Base-by-base conservation (phyloP, 2,797 vertebrate species). In the Ara ararauna region DNA sequence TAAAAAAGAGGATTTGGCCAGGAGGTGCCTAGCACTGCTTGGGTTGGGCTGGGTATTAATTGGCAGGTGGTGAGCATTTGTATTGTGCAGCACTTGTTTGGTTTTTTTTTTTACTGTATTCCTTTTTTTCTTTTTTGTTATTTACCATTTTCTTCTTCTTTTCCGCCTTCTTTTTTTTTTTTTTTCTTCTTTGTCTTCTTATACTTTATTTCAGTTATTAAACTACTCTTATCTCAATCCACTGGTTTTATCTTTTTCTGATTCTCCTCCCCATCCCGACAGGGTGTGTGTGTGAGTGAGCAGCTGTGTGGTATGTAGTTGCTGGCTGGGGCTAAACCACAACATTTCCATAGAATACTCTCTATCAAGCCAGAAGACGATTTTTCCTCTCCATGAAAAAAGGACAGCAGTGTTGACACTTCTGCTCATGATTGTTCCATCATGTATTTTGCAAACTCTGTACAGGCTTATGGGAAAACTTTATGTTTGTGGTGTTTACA, bases 401-500 rank as follows among this genome's bases (percentile, higher is more conserved):
- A 85, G 62, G 13, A 48, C 0, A 5, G 11, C 19, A 44, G 2
- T 19, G 13, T 65, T 51, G 22, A 34, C 8, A 29, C 50, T 82
- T 92, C 76, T 76, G 5, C 6, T 85, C 5, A 17, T 71, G 36
- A 21, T 83, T 89, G 8, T 85, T 89, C 13, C 10, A 67, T 11
- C 15, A n/a, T 29, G 3, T 48, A 10, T 74, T 85, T 87, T 77
- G n/a, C 36, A 74, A 83, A 83, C 26, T 81, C 12, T 50, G 6
- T 61, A 34, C 8, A 47, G 17, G 10, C 23, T 82, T 3, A n/a
- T 0, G 0, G 50, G 15, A 60, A 88, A 66, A 42, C 5, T 17
- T 19, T n/a, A 17, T 44, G 71, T 89, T 67, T 65, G 3, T 54
- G 5, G 3, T 3, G 2, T 62, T 85, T 71, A 40, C 23, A 71